These are phyloP conservation scores for Butorides virescens DNA, from an alignment of 2,113 vertebrate species.

Conservation along the genomic window DNA sequence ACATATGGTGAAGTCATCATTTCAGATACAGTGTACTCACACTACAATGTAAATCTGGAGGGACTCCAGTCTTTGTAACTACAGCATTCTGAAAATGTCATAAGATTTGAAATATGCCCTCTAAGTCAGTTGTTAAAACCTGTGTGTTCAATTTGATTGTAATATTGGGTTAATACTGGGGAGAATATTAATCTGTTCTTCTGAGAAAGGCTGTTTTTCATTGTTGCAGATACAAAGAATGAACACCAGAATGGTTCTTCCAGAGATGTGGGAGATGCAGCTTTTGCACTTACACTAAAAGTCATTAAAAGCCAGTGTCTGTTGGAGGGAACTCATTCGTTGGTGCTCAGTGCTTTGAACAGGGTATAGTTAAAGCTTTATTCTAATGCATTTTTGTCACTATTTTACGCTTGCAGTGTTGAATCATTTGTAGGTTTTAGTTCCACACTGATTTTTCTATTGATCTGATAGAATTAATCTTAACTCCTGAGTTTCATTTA, in stretches of 20 bases:
- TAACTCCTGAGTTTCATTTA: not conserved
- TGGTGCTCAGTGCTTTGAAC: slow-evolving; percentile 89
- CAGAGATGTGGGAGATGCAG: slow-evolving; percentile 72
- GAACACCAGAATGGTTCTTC: slow-evolving; percentile 18
- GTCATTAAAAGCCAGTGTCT: slow-evolving; percentile 89
- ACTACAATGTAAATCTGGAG: not conserved
- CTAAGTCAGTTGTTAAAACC: not conserved
- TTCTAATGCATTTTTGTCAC: not conserved
- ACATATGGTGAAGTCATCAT: not conserved
- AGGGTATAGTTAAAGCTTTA: slow-evolving; percentile 76
- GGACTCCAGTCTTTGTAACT: not conserved
- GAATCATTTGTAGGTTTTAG: not conserved
- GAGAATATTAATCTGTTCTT: not conserved
- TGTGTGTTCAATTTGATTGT: not conserved
- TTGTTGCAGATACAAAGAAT: slow-evolving; percentile 58
- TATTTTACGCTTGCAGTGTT: not conserved
- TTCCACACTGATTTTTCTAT: not conserved
- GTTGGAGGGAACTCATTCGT: slow-evolving; percentile 82
- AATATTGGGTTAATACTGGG: not conserved
- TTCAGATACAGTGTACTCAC: not conserved
- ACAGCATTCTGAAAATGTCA: not conserved
- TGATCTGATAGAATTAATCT: not conserved
- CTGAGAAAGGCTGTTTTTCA: not conserved
- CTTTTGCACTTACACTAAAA: slow-evolving; percentile 77
- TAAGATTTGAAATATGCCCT: not conserved